Percentiles rank a stretch among this genome's conserved stretches.
phyloP scores from a whole-genome alignment of 2,113 vertebrate genomes.

The Epinephelus cyanopodus region DNA sequence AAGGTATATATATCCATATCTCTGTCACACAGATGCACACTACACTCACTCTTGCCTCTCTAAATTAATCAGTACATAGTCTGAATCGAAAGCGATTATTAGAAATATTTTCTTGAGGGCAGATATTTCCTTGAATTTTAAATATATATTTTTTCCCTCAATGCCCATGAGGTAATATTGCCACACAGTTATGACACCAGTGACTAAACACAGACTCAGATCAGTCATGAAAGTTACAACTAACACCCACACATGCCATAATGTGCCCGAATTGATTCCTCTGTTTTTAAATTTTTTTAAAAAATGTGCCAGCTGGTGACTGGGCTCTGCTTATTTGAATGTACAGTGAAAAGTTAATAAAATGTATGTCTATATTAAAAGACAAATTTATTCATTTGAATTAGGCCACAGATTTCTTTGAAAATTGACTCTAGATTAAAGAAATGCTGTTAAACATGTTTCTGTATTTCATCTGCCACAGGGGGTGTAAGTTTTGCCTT shows the following conservation, averaged over 20 bases:
- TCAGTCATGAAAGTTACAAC: constrained; percentile 57
- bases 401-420: constrained; percentile 9
- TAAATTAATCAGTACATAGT: constrained; percentile 11
- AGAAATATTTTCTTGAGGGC: constrained; percentile 1
- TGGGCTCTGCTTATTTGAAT: constrained; percentile 4
- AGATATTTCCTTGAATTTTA: constrained; percentile 33
- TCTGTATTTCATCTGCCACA: constrained; percentile 43
- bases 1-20: constrained; percentile 86
- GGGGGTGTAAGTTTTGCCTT: constrained; percentile 39
- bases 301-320: background rate
- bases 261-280: constrained; percentile 24
- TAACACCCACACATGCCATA: constrained; percentile 47
- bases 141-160: background rate
- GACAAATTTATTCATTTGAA: background rate
- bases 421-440: background rate
- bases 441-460: constrained; percentile 7
- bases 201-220: constrained; percentile 59
- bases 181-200: constrained; percentile 17
- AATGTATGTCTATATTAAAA: background rate
- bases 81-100: background rate
- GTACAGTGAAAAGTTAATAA: constrained; percentile 23
- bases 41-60: constrained; percentile 11
- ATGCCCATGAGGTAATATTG: constrained; percentile 35
- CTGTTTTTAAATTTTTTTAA: constrained; percentile 47
- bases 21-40: constrained; percentile 32